Conservation (phyloP, 1,140 invertebrate species). For the Acyrthosiphon pisum region DNA sequence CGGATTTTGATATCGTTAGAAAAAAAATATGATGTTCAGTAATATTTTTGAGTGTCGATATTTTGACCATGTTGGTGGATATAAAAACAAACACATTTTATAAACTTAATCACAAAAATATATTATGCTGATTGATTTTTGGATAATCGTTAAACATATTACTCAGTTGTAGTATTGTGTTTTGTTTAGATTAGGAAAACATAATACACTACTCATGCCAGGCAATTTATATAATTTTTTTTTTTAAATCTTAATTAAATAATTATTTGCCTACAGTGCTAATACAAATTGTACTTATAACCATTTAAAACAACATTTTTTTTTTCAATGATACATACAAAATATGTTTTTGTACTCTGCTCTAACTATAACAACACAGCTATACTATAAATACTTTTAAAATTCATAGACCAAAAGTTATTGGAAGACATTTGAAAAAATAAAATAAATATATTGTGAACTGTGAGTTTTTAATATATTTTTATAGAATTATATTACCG, state of each 20-base stretch:
- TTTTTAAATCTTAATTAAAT: too few relatives aligned
- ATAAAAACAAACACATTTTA: constrained; percentile 2
- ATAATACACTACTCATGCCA: background rate
- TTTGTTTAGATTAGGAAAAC: background rate
- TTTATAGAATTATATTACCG: background rate
- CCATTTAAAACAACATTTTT: too few relatives aligned
- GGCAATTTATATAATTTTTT: background rate
- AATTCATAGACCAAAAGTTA: background rate
- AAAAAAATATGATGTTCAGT: constrained; percentile 44
- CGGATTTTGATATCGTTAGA: constrained; percentile 50
- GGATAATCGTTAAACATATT: background rate
- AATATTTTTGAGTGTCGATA: background rate
- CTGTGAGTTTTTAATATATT: background rate
- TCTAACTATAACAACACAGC: background rate
- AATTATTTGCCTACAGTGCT: too few relatives aligned
- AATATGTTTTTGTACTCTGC: background rate
- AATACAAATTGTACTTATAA: too few relatives aligned
- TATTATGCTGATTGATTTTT: background rate
- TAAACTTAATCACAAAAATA: background rate
- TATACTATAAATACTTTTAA: background rate
- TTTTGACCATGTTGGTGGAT: background rate
- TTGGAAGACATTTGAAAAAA: background rate
- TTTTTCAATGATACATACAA: background rate
- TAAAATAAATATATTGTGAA: background rate
- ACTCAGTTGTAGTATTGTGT: background rate